These are phyloP conservation scores for Callocephalon fimbriatum DNA, from an alignment of 2,113 vertebrate genomes.

Conservation along the genomic window DNA sequence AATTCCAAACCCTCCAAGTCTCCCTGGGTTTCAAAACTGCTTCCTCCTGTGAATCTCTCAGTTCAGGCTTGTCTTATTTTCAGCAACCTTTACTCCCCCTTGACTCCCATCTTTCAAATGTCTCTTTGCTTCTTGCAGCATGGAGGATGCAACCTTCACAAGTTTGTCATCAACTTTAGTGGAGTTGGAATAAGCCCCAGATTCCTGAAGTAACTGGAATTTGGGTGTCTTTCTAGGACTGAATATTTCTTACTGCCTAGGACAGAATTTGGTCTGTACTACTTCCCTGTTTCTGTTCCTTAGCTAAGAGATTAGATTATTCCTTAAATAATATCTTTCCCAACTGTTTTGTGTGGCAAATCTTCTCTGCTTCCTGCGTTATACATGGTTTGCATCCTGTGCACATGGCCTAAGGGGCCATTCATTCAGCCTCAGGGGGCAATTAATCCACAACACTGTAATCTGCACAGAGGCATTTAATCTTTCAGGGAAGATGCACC, in stretches of 20 bases:
- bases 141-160: neutral
- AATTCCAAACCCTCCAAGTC: neutral
- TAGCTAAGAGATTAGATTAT: neutral
- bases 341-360: constrained; percentile 17
- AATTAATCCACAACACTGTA: constrained; percentile 48
- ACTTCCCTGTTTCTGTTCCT: neutral
- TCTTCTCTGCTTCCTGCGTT: constrained; percentile 11
- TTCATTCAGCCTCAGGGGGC: constrained; percentile 47
- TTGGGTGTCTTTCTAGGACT: neutral
- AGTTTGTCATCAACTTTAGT: neutral
- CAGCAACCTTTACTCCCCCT: neutral
- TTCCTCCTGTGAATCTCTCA: neutral
- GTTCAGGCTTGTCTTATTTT: neutral
- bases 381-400: constrained; percentile 6
- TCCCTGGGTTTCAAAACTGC: neutral
- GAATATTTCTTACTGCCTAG: neutral
- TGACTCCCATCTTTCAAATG: neutral
- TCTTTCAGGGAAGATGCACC: constrained; percentile 62
- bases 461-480: constrained; percentile 62
- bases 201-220: constrained; percentile 1
- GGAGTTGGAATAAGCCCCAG: neutral
- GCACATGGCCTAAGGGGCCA: constrained; percentile 18
- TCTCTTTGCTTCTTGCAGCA: neutral
- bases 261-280: neutral
- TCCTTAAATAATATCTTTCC: constrained; percentile 28